Base-by-base conservation (phyloP, 2,888 invertebrate genomes). In the Theretra japonica region DNA sequence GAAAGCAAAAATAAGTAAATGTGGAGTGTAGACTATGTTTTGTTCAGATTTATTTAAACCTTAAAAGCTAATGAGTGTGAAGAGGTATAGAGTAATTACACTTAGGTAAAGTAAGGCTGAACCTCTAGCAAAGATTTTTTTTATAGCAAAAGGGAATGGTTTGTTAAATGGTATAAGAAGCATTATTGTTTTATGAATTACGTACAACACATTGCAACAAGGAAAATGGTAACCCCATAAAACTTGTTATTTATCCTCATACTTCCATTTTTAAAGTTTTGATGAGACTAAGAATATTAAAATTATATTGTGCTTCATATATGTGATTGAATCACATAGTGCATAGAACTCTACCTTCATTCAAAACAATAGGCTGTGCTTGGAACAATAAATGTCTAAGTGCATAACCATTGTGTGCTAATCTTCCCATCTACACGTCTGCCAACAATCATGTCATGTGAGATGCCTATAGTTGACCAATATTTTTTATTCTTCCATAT, bases 331-430 rank as follows among this genome's bases (percentile, higher is more conserved):
- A 70, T 70, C 25, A 59, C 70, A 59, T 33, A 5, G 70, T 59
- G 41, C 58, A 68, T 53, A 53, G 19, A 28, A 23, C 48, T 30
- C 53, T 70, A 50, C 60, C 50, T 21, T 48, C 48, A 8, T 28
- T 70, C 59, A 59, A 79, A 71, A 79, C 79, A 77, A 77, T 77
- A 70, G 76, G 50, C 70, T 72, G 72, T 77, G 74, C 75, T 74
- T 72, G 71, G 70, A 77, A 78, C 79, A 82, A 80, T 80, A 79
- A 80, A 78, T 78, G 80, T 76, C 72, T 62, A 75, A 73, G 70
- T 72, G 68, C 75, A 73, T 70, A 75, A 72, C 77, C 78, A 83
- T 83, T 82, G 82, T 83, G 79, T 82, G 80, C 74, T 80, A 82
- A 82, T 82, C 75, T 74, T 73, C 60, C 74, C 72, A 82, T 82